Evolutionary conservation across 2,888 invertebrate genomes (phyloP).

Genomic region (Lucinisca nassula): DNA sequence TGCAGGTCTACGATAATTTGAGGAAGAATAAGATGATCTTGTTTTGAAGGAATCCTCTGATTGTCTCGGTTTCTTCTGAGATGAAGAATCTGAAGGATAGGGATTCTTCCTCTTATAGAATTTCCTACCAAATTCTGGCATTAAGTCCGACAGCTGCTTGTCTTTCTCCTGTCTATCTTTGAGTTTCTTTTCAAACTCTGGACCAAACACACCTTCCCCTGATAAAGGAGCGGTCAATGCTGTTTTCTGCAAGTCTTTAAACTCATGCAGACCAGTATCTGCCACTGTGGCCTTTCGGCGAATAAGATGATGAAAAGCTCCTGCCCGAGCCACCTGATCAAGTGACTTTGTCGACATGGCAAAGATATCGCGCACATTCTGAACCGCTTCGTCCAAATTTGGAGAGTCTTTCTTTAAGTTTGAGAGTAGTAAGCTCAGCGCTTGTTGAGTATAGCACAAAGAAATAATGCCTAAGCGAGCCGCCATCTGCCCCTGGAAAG

Average conservation of each 20-base stretch:
- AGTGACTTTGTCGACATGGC: constrained; percentile 46
- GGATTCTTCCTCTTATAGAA: too few species aligned
- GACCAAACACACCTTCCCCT: constrained; percentile 41
- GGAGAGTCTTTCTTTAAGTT: constrained; percentile 15
- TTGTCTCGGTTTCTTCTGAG: too few species aligned
- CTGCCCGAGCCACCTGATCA: constrained; percentile 52
- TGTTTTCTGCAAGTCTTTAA: constrained; percentile 41
- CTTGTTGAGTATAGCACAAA: constrained; percentile 39
- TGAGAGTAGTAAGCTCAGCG: constrained; percentile 33
- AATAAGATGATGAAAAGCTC: constrained; percentile 60
- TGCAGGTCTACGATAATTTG: too few species aligned
- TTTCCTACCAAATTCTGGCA: too few species aligned
- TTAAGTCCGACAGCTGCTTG: too few species aligned
- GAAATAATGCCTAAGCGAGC: constrained; percentile 8
- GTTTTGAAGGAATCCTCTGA: too few species aligned
- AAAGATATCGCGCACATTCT: constrained; percentile 49
- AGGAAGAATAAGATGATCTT: too few species aligned
- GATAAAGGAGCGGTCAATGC: constrained; percentile 36
- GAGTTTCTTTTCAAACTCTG: constrained; percentile 26
- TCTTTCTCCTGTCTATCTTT: constrained; percentile 52
- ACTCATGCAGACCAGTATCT: constrained; percentile 27
- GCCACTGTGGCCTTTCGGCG: constrained; percentile 39
- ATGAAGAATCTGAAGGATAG: too few species aligned
- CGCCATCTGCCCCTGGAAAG: constrained; percentile 33
- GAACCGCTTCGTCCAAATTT: constrained; percentile 25